phyloP scores from a whole-genome alignment of 2,113 vertebrate species.

The Oreocharis arfaki region DNA sequence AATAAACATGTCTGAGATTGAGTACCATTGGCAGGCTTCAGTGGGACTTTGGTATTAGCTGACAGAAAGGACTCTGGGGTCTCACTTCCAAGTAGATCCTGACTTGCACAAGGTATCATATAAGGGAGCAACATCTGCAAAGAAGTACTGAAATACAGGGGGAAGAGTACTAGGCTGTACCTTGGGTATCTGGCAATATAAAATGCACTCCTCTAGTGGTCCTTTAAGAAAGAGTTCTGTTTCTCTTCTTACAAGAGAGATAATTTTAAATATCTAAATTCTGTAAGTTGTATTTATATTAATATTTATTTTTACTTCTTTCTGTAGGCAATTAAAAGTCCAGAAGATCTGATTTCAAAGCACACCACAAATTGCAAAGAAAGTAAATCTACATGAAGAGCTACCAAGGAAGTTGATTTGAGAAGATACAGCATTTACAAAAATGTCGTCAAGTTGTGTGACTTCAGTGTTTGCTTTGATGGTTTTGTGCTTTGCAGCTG shows the following conservation, averaged over 20 bases:
- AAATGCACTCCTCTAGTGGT: not conserved
- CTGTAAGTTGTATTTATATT: conserved; percentile 9
- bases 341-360: conserved; percentile 40
- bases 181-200: not conserved
- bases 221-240: not conserved
- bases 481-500: conserved; percentile 57
- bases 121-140: not conserved
- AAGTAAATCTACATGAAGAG: conserved; percentile 28
- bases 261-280: not conserved
- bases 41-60: not conserved
- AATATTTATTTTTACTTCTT: conserved; percentile 39
- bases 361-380: not conserved
- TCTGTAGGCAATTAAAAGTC: conserved; percentile 50
- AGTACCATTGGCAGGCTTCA: not conserved
- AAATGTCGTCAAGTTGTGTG: conserved; percentile 56
- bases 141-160: not conserved
- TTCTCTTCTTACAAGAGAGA: not conserved
- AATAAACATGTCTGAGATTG: not conserved
- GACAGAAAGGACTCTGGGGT: not conserved
- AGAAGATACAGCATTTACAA: not conserved
- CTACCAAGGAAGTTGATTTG: not conserved
- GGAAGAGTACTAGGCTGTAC: not conserved
- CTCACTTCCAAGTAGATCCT: not conserved
- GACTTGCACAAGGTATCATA: not conserved
- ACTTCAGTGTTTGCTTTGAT: conserved; percentile 62